Conservation (phyloP, 1,140 invertebrate genomes). For the Rhopalosiphum maidis region DNA sequence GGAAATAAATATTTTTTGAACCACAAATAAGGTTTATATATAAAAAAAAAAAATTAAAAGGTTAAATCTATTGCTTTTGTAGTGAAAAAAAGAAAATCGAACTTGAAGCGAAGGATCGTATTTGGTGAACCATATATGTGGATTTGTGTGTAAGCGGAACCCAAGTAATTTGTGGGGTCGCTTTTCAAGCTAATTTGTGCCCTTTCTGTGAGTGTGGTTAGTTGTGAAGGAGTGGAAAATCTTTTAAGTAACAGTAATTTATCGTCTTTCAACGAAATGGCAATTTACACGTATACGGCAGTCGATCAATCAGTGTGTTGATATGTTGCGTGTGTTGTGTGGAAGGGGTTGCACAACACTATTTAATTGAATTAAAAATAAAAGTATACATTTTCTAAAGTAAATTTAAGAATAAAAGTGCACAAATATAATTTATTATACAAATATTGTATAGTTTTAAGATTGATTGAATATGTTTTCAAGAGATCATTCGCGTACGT, state of each 20-base stretch:
- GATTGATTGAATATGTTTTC: background rate
- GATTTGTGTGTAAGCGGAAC: slow-evolving; percentile 20
- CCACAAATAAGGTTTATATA: background rate
- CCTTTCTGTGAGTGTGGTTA: slow-evolving; percentile 17
- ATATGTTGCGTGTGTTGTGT: background rate
- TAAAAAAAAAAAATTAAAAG: background rate
- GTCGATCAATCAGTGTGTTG: slow-evolving; percentile 53
- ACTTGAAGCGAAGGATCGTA: background rate
- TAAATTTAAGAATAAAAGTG: background rate
- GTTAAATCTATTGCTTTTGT: slow-evolving; percentile 9
- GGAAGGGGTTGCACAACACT: background rate
- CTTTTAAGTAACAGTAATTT: slow-evolving; percentile 52
- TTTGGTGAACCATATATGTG: background rate
- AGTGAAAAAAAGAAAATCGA: background rate
- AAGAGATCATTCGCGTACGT: background rate
- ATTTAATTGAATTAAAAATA: slow-evolving; percentile 49
- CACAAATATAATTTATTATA: background rate
- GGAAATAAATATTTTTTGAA: slow-evolving; percentile 6
- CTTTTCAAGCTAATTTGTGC: slow-evolving; percentile 47
- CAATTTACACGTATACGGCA: slow-evolving; percentile 49
- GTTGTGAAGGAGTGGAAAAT: slow-evolving; percentile 31
- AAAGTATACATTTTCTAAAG: background rate
- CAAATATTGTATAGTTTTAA: background rate
- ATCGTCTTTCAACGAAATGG: slow-evolving; percentile 46
- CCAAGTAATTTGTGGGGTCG: slow-evolving; percentile 40